phyloP scores from a whole-genome alignment of 2,113 vertebrate genomes.

The Nerophis ophidion region DNA sequence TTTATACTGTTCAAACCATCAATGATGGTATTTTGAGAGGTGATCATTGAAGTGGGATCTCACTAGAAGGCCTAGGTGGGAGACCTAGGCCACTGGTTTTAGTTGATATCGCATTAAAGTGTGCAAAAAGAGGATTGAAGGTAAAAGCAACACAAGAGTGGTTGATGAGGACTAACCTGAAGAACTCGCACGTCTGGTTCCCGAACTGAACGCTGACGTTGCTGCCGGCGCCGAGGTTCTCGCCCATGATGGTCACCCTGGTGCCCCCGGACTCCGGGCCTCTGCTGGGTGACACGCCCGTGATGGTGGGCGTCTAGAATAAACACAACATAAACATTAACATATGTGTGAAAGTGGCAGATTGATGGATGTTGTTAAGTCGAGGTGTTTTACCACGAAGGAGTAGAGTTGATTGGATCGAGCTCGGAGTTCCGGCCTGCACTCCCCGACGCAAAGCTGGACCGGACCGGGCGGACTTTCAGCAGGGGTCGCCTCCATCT shows the following conservation, averaged over 20 bases:
- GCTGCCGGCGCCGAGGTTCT: slow-evolving; percentile 90
- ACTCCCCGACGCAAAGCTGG: slow-evolving; percentile 90
- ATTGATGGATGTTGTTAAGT: neutral
- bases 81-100: too few relatives aligned
- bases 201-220: slow-evolving; percentile 83
- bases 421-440: slow-evolving; percentile 87
- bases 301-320: slow-evolving; percentile 80
- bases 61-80: too few relatives aligned
- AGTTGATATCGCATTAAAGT: too few relatives aligned
- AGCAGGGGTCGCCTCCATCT: slow-evolving; percentile 81
- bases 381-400: slow-evolving; percentile 82
- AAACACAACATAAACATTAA: slow-evolving; percentile 3
- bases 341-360: neutral
- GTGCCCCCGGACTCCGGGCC: slow-evolving; percentile 96
- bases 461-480: slow-evolving; percentile 81
- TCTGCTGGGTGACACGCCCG: slow-evolving; percentile 80
- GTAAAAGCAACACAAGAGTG: neutral
- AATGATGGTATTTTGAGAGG: too few relatives aligned
- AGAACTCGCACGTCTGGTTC: slow-evolving; percentile 95
- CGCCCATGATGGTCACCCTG: slow-evolving; percentile 89
- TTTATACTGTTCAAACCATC: too few relatives aligned
- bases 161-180: slow-evolving; percentile 73
- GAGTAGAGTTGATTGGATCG: slow-evolving; percentile 84
- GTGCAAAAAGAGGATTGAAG: too few relatives aligned
- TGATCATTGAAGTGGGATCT: too few relatives aligned